phyloP scores from a whole-genome alignment of 2,888 invertebrate genomes.

The Gortyna flavago region DNA sequence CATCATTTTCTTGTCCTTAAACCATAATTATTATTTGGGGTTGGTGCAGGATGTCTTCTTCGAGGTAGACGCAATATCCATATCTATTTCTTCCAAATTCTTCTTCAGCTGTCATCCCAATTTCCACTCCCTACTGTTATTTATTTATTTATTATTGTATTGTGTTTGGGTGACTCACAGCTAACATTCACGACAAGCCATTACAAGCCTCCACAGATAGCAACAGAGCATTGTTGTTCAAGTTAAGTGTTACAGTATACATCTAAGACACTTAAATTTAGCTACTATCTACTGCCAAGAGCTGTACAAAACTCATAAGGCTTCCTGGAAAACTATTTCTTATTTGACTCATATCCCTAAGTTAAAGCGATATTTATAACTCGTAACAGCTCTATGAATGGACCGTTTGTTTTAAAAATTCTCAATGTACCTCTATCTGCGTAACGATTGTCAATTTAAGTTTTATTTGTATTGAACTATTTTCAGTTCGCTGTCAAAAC shows the following conservation, averaged over 20 bases:
- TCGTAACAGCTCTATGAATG: constrained; percentile 17
- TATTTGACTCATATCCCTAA: constrained; percentile 6
- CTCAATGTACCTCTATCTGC: constrained; percentile 17
- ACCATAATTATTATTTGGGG: neutral
- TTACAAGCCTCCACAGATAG: no score
- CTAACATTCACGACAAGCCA: no score
- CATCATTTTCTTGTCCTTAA: neutral
- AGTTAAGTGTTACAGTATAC: no score
- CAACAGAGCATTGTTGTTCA: no score
- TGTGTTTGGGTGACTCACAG: no score
- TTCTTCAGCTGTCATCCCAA: neutral
- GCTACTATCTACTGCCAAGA: neutral
- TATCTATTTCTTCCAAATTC: neutral
- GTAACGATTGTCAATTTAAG: constrained; percentile 21
- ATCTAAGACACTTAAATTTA: neutral
- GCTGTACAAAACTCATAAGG: neutral
- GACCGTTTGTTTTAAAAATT: constrained; percentile 41
- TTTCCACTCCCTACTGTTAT: neutral
- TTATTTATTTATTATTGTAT: no score
- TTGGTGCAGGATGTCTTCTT: neutral
- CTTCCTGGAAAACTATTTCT: constrained; percentile 13
- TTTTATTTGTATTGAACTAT: constrained; percentile 28
- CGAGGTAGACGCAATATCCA: neutral
- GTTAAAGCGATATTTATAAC: constrained; percentile 25
- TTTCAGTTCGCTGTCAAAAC: constrained; percentile 12